Conservation (phyloP, 2,888 invertebrate species). For the Chouioia cunea region DNA sequence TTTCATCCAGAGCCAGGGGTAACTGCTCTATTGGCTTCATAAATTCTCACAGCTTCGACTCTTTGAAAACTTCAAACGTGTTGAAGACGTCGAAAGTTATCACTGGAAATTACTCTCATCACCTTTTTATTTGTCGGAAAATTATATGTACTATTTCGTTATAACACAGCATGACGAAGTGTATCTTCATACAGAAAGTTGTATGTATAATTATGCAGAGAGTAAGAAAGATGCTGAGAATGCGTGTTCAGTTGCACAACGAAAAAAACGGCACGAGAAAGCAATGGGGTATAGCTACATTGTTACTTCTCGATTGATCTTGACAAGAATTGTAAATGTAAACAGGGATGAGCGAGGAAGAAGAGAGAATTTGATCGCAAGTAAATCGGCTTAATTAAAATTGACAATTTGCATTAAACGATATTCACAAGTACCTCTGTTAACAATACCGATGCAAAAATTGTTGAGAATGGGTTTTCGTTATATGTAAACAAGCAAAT, state of each 20-base stretch:
- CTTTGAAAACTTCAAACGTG: no score
- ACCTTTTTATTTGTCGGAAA: no score
- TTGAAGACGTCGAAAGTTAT: no score
- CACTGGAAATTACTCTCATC: no score
- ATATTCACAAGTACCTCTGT: conserved; percentile 27
- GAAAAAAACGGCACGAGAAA: no score
- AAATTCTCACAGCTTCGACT: conserved; percentile 27
- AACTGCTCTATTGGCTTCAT: conserved; percentile 42
- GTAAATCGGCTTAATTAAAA: conserved; percentile 43
- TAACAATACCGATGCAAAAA: conserved; percentile 43
- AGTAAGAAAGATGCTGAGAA: no score
- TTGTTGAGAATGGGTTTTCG: conserved; percentile 36
- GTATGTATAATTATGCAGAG: no score
- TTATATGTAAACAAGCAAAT: conserved; percentile 50
- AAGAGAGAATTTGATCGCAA: conserved; percentile 4
- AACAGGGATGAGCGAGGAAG: conserved; percentile 3
- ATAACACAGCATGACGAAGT: no score
- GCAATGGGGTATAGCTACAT: not conserved
- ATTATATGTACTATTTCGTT: no score
- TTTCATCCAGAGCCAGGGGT: conserved; percentile 31
- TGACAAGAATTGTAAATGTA: conserved; percentile 29
- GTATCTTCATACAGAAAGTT: no score
- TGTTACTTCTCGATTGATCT: conserved; percentile 29
- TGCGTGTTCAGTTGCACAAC: no score
- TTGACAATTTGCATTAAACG: conserved; percentile 44